Percentiles rank a stretch among this genome's conserved stretches.
These are phyloP conservation scores for Lepus europaeus DNA, from an alignment of 2,113 vertebrate genomes.

Conservation along the genomic window DNA sequence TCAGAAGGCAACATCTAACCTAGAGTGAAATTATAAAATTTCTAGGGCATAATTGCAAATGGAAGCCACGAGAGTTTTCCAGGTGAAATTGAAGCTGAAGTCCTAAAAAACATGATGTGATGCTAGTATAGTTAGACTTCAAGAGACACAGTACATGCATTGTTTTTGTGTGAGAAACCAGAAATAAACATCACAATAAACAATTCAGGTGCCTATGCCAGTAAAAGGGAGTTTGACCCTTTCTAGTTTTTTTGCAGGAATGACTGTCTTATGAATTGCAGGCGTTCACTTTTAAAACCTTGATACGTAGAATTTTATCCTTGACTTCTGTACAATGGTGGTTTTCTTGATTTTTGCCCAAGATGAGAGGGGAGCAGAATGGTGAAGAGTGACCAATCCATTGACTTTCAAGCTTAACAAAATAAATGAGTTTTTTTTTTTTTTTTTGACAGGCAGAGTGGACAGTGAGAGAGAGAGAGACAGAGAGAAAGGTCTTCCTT, in stretches of 20 bases:
- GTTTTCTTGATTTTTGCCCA: slow-evolving; percentile 40
- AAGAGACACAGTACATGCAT: not conserved
- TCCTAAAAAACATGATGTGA: not conserved
- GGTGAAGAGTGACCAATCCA: not conserved
- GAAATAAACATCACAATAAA: not conserved
- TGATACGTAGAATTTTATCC: not conserved
- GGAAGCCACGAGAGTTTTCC: not conserved
- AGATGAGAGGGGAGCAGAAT: not conserved
- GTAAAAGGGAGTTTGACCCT: not conserved
- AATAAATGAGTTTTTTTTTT: not conserved
- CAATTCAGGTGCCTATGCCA: not conserved
- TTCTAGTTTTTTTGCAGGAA: not conserved
- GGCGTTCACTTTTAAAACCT: slow-evolving; percentile 33
- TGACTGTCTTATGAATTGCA: not conserved
- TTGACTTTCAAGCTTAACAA: slow-evolving; percentile 33
- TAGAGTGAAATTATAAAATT: slow-evolving; percentile 15
- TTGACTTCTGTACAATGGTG: not conserved
- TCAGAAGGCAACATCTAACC: not conserved
- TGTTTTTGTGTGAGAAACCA: not conserved
- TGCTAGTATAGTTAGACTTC: not conserved
- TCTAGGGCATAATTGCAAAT: not conserved
- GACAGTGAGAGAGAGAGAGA: too few relatives aligned
- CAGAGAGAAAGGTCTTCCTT: too few relatives aligned
- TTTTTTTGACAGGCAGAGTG: too few relatives aligned
- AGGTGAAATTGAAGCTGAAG: not conserved